phyloP scores from a whole-genome alignment of 2,113 vertebrate genomes.

The Alligator mississippiensis region DNA sequence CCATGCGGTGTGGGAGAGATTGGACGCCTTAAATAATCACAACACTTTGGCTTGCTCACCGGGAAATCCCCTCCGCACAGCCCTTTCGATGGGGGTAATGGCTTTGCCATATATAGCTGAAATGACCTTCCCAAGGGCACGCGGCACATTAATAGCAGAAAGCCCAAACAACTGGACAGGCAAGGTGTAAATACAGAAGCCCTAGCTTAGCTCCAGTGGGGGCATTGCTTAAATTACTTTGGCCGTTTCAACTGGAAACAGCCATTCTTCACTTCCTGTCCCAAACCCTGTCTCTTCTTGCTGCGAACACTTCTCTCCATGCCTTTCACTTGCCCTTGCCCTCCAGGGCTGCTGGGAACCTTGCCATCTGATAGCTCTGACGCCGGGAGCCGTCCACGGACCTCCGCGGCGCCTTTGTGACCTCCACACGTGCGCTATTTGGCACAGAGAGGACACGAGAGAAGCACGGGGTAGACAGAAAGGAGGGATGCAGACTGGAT shows the following conservation, averaged over 20 bases:
- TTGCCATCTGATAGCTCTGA: neutral
- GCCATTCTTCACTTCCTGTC: neutral
- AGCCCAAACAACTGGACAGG: neutral
- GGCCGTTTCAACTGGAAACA: neutral
- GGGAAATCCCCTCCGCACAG: too few species aligned
- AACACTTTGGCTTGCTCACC: too few species aligned
- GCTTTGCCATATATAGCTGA: neutral
- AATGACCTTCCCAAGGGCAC: neutral
- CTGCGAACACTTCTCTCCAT: neutral
- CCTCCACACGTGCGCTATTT: neutral
- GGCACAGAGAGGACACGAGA: neutral
- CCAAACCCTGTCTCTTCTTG: neutral
- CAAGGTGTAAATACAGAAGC: neutral
- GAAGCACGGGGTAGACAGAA: neutral
- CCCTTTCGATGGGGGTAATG: neutral
- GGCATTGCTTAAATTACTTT: neutral
- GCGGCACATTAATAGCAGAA: neutral
- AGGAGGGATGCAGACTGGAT: neutral
- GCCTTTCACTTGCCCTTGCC: neutral
- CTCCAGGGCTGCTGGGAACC: rapidly evolving
- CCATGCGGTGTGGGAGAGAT: too few species aligned
- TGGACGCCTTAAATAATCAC: too few species aligned
- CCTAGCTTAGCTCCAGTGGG: neutral
- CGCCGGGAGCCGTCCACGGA: rapidly evolving
- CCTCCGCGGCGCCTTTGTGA: neutral